These are phyloP conservation scores for Elephantulus edwardii DNA, from an alignment of 2,113 vertebrate species.

Conservation along the genomic window DNA sequence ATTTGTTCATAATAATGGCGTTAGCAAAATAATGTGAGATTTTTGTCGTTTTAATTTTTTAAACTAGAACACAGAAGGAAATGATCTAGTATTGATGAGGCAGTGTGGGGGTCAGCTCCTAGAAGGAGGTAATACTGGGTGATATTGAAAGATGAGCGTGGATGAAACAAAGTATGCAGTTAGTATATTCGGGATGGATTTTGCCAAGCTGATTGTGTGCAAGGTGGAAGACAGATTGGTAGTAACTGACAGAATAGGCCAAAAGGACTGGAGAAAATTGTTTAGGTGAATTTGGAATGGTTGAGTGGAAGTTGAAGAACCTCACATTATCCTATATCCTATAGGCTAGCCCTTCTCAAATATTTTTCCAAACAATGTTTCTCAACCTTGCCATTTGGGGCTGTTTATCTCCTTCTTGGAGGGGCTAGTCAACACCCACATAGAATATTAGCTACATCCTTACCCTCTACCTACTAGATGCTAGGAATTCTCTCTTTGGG, in stretches of 20 bases:
- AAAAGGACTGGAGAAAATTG: neutral
- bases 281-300: neutral
- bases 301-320: neutral
- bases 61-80: constrained; percentile 13
- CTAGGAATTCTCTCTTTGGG: neutral
- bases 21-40: neutral
- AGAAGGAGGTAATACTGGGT: neutral
- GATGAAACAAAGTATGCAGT: neutral
- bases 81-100: neutral
- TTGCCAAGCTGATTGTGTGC: neutral
- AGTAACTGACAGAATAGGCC: neutral
- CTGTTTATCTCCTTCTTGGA: accelerated
- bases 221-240: neutral
- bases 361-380: neutral
- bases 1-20: neutral
- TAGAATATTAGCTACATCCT: accelerated
- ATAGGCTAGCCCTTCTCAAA: neutral
- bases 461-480: neutral
- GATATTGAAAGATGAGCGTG: neutral
- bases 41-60: neutral
- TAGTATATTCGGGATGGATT: neutral
- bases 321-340: neutral
- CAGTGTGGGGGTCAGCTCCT: neutral
- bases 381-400: neutral
- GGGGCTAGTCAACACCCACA: neutral